phyloP scores from a whole-genome alignment of 2,797 vertebrate genomes.

The Thalassophryne amazonica region DNA sequence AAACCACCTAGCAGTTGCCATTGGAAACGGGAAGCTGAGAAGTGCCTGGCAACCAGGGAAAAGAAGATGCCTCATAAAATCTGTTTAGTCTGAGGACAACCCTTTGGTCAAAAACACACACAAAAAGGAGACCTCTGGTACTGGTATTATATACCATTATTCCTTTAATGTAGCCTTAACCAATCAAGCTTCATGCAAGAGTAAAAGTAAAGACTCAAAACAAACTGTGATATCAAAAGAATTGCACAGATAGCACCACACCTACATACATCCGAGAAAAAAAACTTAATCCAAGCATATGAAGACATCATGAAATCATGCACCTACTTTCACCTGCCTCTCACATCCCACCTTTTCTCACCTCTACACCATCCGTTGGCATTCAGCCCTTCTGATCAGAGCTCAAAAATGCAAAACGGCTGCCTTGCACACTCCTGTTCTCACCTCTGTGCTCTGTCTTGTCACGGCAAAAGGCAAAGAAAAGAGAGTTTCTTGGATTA shows the following conservation, averaged over 20 bases:
- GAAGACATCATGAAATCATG: constrained; percentile 15
- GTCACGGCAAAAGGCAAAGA: constrained; percentile 74
- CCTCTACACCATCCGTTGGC: constrained; percentile 26
- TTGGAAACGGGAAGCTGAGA: constrained; percentile 78
- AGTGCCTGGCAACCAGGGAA: constrained; percentile 74
- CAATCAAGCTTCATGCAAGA: constrained; percentile 6
- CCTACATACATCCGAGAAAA: constrained; percentile 1
- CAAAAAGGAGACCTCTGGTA: constrained; percentile 24
- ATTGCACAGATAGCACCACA: constrained; percentile 9
- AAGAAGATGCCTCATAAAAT: constrained; percentile 68
- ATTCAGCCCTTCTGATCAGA: constrained; percentile 38
- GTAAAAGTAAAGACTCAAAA: constrained; percentile 6
- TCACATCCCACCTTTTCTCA: constrained; percentile 26
- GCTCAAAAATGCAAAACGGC: constrained; percentile 41
- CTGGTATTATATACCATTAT: constrained; percentile 13
- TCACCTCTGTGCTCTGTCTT: constrained; percentile 79
- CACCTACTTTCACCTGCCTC: constrained; percentile 9
- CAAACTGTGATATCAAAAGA: constrained; percentile 27
- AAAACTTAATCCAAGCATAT: constrained; percentile 39
- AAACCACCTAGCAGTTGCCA: constrained; percentile 75
- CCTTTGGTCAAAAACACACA: constrained; percentile 46
- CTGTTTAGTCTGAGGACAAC: constrained; percentile 54
- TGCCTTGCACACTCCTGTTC: constrained; percentile 53
- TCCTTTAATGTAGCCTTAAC: constrained; percentile 23
- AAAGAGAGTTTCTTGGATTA: constrained; percentile 80